Percentiles rank a stretch among this genome's conserved stretches.
These are phyloP conservation scores for Vanessa atalanta DNA, from an alignment of 1,140 invertebrate species.

Conservation along the genomic window DNA sequence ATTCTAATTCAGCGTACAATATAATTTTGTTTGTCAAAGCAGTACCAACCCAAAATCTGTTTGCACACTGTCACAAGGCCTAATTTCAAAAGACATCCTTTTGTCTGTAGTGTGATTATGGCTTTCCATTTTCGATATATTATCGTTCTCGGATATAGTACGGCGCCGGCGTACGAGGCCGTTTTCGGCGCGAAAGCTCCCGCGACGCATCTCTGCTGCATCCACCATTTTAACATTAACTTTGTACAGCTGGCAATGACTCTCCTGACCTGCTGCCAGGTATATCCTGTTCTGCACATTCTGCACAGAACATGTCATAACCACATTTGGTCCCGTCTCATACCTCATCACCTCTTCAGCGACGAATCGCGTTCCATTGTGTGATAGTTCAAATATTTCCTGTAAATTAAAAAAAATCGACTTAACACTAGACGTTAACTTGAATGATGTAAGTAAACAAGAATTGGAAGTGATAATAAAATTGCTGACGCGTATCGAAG, in stretches of 20 bases:
- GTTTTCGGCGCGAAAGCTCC: constrained; percentile 77
- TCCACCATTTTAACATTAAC: constrained; percentile 87
- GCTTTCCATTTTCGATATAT: constrained; percentile 72
- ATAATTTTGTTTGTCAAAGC: constrained; percentile 3
- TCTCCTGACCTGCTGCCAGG: constrained; percentile 95
- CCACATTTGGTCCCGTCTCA: constrained; percentile 92
- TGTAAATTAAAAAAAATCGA: constrained; percentile 64
- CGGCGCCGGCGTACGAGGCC: constrained; percentile 70
- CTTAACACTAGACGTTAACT: constrained; percentile 8
- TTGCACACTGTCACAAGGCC: constrained; percentile 88
- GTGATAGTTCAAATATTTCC: constrained; percentile 95
- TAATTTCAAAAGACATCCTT: constrained; percentile 86
- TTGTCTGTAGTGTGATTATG: constrained; percentile 80
- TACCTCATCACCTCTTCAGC: constrained; percentile 93
- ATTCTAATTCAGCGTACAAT: background rate
- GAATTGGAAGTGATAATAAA: constrained; percentile 25
- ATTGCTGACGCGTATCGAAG: constrained; percentile 57
- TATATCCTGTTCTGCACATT: constrained; percentile 83
- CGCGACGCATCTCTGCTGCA: constrained; percentile 72
- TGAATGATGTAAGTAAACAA: constrained; percentile 17
- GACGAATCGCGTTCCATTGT: constrained; percentile 89
- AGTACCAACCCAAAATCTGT: constrained; percentile 87
- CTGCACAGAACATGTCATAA: constrained; percentile 92
- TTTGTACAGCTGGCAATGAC: constrained; percentile 93
- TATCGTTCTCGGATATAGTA: constrained; percentile 74